A percentile compares a stretch with the other conserved stretches of the same genome.
phyloP scores from a whole-genome alignment of 2,888 invertebrate genomes.

The Villa cingulata region DNA sequence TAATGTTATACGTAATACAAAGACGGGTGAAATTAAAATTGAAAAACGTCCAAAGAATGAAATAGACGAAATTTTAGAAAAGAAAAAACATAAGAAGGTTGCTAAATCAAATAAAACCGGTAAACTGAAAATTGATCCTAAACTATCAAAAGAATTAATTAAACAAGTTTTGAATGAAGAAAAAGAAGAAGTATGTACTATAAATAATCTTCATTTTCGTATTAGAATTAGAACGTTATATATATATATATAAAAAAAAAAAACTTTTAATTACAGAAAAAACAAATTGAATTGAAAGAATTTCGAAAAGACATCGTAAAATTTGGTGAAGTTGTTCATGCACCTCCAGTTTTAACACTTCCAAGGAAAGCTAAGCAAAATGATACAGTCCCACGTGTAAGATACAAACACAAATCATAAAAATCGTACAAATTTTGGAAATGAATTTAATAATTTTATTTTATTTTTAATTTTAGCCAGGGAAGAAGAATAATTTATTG shows the following conservation, averaged over 20 bases:
- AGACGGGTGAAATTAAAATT: constrained; percentile 37
- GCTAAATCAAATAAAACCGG: constrained; percentile 31
- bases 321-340: constrained; percentile 64
- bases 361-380: constrained; percentile 39
- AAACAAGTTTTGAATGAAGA: constrained; percentile 29
- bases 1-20: constrained; percentile 40
- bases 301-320: constrained; percentile 48
- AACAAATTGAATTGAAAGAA: constrained; percentile 33
- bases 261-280: constrained; percentile 14
- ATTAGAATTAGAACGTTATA: no score
- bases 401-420: constrained; percentile 8
- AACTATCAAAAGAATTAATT: constrained; percentile 24
- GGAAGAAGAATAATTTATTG: constrained; percentile 45
- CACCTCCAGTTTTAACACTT: constrained; percentile 49
- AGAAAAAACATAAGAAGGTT: constrained; percentile 22
- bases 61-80: constrained; percentile 26
- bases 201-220: no score
- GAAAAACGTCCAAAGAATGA: constrained; percentile 37
- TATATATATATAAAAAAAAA: no score
- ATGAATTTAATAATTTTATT: constrained; percentile 1
- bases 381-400: constrained; percentile 35
- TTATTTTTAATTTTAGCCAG: constrained; percentile 41
- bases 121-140: constrained; percentile 20
- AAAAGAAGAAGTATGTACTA: constrained; percentile 24
- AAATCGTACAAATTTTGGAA: not conserved